phyloP scores from a whole-genome alignment of 2,797 vertebrate species.

The Prunella strophiata region DNA sequence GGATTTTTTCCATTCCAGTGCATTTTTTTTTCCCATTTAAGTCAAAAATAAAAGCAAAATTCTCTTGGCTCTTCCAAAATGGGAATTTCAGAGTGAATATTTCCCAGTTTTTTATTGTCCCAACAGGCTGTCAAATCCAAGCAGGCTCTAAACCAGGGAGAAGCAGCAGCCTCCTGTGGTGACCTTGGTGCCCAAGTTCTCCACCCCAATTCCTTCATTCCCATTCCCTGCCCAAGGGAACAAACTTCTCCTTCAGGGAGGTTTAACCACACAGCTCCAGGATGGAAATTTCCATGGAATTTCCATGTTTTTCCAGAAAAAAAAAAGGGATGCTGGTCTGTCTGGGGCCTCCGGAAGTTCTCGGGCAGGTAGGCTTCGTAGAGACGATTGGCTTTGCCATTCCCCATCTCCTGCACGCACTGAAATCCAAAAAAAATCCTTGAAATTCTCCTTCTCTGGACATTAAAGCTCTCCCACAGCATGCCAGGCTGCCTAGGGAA shows the following conservation, averaged over 20 bases:
- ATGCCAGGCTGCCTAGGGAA: accelerated
- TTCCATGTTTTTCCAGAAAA: slow-evolving; percentile 16
- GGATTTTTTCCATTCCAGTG: neutral
- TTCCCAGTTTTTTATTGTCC: neutral
- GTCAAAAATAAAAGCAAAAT: neutral
- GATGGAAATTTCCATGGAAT: neutral
- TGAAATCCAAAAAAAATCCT: slow-evolving; percentile 55
- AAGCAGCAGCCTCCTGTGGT: neutral
- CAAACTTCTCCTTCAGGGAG: neutral
- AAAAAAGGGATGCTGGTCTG: slow-evolving; percentile 87
- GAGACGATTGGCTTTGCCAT: slow-evolving; percentile 92
- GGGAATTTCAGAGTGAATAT: neutral
- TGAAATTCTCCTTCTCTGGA: accelerated
- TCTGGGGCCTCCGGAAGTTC: slow-evolving; percentile 93
- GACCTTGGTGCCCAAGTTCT: neutral
- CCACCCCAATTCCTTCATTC: neutral
- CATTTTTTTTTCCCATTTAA: neutral
- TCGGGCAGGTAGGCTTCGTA: slow-evolving; percentile 96
- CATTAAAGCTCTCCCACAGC: neutral
- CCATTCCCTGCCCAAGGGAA: neutral
- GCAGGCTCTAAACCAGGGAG: neutral
- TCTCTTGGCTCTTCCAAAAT: neutral
- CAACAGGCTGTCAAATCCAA: neutral
- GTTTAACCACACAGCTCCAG: neutral
- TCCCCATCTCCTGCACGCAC: slow-evolving; percentile 98